Conservation (phyloP, 2,113 vertebrate species). For the Cyprinodon variegatus region DNA sequence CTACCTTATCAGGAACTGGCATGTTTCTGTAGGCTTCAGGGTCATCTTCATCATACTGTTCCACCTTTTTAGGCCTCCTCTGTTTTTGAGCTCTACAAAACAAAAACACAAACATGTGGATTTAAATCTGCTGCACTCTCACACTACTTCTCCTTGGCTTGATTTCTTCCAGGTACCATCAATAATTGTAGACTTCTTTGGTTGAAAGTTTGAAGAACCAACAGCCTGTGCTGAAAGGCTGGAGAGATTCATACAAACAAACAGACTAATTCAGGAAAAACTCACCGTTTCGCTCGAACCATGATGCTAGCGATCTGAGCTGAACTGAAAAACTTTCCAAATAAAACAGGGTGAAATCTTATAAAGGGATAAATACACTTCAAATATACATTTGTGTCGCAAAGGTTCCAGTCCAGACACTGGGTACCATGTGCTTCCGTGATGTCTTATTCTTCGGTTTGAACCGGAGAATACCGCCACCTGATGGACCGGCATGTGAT, state of each 20-base stretch:
- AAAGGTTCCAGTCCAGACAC: not conserved
- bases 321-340: not conserved
- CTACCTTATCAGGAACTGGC: conserved; percentile 78
- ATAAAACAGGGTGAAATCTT: too few species aligned
- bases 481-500: not conserved
- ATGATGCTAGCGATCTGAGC: conserved; percentile 48
- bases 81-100: conserved; percentile 46
- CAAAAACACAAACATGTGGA: not conserved
- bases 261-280: conserved; percentile 8
- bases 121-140: not conserved
- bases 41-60: conserved; percentile 76
- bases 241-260: not conserved
- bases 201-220: not conserved
- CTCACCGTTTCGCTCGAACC: conserved; percentile 77
- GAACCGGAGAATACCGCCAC: not conserved
- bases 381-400: not conserved
- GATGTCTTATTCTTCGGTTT: conserved; percentile 32
- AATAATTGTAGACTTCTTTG: not conserved
- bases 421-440: conserved; percentile 56
- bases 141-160: too few species aligned
- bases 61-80: conserved; percentile 45
- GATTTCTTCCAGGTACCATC: not conserved
- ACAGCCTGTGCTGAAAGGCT: too few species aligned
- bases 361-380: not conserved
- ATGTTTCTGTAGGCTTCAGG: conserved; percentile 70